Percentiles rank a stretch among this genome's conserved stretches.
Evolutionary conservation across 2,888 invertebrate genomes (phyloP).

Genomic region (Nymphalis c-album): DNA sequence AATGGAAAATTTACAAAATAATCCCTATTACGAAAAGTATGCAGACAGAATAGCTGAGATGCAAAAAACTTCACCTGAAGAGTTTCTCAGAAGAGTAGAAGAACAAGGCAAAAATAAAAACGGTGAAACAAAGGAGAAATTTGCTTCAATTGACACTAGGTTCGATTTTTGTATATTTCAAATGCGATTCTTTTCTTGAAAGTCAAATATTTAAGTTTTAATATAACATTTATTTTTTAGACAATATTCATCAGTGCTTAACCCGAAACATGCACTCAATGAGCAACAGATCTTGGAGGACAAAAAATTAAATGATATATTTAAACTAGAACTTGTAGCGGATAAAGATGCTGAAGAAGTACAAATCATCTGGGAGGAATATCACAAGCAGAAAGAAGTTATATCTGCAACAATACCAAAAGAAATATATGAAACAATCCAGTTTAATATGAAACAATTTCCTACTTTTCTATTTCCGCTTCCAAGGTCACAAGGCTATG

Average conservation of each 20-base stretch:
- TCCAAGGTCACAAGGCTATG: constrained; percentile 91
- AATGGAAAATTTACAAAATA: constrained; percentile 81
- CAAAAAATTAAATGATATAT: constrained; percentile 84
- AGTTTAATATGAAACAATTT: constrained; percentile 79
- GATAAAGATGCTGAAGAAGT: constrained; percentile 88
- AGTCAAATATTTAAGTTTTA: background rate
- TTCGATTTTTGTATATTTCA: constrained; percentile 32
- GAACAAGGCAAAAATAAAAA: constrained; percentile 63
- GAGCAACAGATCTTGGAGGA: constrained; percentile 49
- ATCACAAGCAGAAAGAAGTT: constrained; percentile 88
- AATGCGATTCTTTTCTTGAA: background rate
- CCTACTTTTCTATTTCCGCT: constrained; percentile 90
- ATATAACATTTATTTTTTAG: constrained; percentile 54
- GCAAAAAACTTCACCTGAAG: constrained; percentile 88
- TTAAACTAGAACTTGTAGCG: constrained; percentile 88
- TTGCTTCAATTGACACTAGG: constrained; percentile 68
- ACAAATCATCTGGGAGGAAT: constrained; percentile 88
- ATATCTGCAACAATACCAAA: constrained; percentile 87
- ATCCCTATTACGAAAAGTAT: constrained; percentile 92
- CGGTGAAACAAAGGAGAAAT: constrained; percentile 60
- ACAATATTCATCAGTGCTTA: constrained; percentile 83
- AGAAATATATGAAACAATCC: constrained; percentile 82
- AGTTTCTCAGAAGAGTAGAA: constrained; percentile 85
- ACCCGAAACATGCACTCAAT: constrained; percentile 80
- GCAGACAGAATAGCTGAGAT: constrained; percentile 87